Base-by-base conservation (phyloP, 1,140 invertebrate genomes). In the Drosophila sulfurigaster region DNA sequence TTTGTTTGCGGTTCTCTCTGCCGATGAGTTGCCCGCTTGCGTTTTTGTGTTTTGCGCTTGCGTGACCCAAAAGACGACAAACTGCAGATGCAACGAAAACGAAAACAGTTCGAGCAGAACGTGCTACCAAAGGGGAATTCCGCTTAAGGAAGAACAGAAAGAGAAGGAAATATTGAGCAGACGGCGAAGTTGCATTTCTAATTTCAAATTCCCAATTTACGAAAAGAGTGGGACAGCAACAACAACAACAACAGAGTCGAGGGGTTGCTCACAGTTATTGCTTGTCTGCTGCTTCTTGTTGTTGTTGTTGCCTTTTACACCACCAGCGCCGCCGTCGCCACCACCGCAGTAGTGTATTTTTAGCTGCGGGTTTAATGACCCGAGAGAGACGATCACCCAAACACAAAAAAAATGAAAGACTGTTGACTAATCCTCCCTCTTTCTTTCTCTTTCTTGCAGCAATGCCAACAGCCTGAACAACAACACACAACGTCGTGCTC, bases 321-420 rank as follows among this genome's bases (percentile, higher is more conserved):
- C 83, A 76, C 83, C 70, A 70, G 45, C 65, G 54, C 28, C 73
- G 41, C 57, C 68, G 35, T 72, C 82, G 46, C 79, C 78, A 51
- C 60, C 62, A 52, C 30, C 78, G 80, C 65, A 58, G 38, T 30
- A 16, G 52, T 65, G 41, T 65, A 89, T 89, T 89, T 89, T 89
- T 89, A 89, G 86, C 81, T 79, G 52, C 59, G 86, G 64, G 85
- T 89, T 89, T 89, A 89, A 85, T 89, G 85, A 89, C 85, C 85
- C 83, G 70, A 67, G 38, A 58, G 45, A 64, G 51, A 73, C 71
- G 52, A 51, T 41, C 83, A 43, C 41, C 41, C 11, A 43, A 25
- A 25, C 20, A 25, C 20, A 25, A 25, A 25, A 25, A 25, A 25
- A 25, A 25, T 25, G 3, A 25, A 25, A 25, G 20, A 13, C 41